Evolutionary conservation across 2,113 vertebrate species (phyloP), one percentile per base, ranked within the genome.

Genomic region (Balaenoptera acutorostrata): DNA sequence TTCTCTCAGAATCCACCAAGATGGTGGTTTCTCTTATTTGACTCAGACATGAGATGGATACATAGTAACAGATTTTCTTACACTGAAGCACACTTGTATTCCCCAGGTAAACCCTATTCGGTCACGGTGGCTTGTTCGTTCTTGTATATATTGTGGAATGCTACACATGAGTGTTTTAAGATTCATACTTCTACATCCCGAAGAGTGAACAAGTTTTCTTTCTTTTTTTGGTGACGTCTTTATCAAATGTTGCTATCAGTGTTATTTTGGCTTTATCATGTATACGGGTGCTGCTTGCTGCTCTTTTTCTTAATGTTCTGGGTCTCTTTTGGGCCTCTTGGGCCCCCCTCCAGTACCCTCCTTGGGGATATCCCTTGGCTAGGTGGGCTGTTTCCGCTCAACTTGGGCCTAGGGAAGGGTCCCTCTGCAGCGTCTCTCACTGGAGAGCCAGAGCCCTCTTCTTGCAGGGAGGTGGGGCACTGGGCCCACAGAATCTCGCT

Each of bases 401-500:
- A 52, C 41, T 52, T 0, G 0, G 61, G 63, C 21, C n/a, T 20
- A 8, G 59, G 64, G 82, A 64, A 93, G 82, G 77, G 74, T 74
- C 55, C 74, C 74, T 64, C 31, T 7, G 57, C 80, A 87, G 85
- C 93, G 86, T 59, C 57, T 86, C 68, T 87, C 36, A 15, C 27
- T 8, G 1, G 71, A 90, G 75, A 82, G 74, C 29, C 25, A 6
- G 83, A 95, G 81, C 75, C 78, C 81, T 74, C n/a, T 61, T 94
- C 88, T 92, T 95, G 84, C 21, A 84, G 86, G n/a, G 63, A 92
- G 96, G 96, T 1, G 9, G 91, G 84, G 89, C 6, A 77, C n/a
- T 10, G 21, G 11, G 93, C 98, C 98, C 61, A 55, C 74, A 93
- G 97, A 96, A 97, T 97, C 91, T 78, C 8, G 90, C 59, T 91